Base-by-base conservation (phyloP, 2,888 invertebrate species). In the Abrostola tripartita region DNA sequence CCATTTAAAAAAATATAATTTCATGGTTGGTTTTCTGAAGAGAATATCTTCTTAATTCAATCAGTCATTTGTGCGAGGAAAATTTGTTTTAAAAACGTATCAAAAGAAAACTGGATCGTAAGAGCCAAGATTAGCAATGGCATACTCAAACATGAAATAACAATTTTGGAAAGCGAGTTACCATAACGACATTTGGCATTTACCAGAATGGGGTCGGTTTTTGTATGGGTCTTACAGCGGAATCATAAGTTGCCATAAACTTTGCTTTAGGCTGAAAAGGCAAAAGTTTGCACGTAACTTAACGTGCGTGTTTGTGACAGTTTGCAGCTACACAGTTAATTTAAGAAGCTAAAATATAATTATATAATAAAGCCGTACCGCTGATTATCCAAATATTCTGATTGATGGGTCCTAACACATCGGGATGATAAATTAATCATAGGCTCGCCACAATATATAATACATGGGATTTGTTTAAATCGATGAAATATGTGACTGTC, bases 211-310 rank as follows among this genome's bases (percentile, higher is more conserved):
- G 24, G 14, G 14, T 24, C 44, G 24, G 24, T 47, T 14, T 44
- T 44, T 44, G 44, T 44, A 7, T 4, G 14, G 24, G 24, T 24
- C 24, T 24, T 24, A 24, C 24, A 24, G 24, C 4, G 14, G 0
- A 6, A 12, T 42, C 1, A 12, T 42, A 42, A 42, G 14, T 44
- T 40, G 11, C 8, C 0, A 40, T 9, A 9, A 40, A 40, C 40
- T 41, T n/a, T n/a, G 41, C 24, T 47, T 24, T 24, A 14, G 44
- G 24, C 14, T 47, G 44, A 0, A 8, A 47, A 47, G 14, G 12
- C 24, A 9, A 47, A 47, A 47, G 44, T 47, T 47, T 5, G 24
- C 14, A 47, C 14, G 44, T 47, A 47, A 47, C 44, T 47, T 24
- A 5, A 14, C 44, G 24, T 47, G 44, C 44, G 24, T 47, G 44